Evolutionary conservation across 37 sponge, comb jelly and placozoan species (phyloP).

Genomic region (Petrosia ficiformis): DNA sequence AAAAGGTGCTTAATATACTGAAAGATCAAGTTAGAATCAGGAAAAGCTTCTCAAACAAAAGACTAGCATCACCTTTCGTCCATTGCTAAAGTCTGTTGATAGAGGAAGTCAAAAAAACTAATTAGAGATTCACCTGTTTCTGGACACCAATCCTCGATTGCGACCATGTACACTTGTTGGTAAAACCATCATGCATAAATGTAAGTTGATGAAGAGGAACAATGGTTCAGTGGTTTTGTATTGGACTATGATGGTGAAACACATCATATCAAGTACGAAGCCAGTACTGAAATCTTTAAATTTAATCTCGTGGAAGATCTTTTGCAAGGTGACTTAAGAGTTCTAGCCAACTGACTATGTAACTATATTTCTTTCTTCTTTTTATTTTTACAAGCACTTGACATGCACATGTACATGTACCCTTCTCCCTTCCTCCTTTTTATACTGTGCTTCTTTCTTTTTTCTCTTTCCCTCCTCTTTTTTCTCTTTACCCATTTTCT

Average conservation of each 20-base stretch:
- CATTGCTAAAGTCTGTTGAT: conserved; percentile 2
- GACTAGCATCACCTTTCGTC: conserved; percentile 16
- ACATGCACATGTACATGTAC: too few relatives aligned
- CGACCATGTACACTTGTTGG: conserved; percentile 25
- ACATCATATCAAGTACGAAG: conserved; percentile 30
- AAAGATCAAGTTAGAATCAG: conserved; percentile 32
- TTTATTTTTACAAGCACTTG: background rate
- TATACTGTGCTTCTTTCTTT: too few relatives aligned
- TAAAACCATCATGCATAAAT: conserved; percentile 19
- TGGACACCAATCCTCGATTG: too few relatives aligned
- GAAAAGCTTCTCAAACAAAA: conserved; percentile 15
- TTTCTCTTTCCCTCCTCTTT: too few relatives aligned
- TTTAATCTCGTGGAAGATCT: conserved; percentile 28
- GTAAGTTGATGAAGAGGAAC: background rate
- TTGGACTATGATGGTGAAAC: conserved; percentile 19
- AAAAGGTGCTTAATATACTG: background rate
- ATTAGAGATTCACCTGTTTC: background rate
- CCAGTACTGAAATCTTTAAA: conserved; percentile 3
- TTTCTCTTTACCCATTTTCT: too few relatives aligned
- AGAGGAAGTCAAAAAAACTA: conserved; percentile 16
- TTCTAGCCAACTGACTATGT: background rate
- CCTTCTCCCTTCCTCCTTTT: too few relatives aligned
- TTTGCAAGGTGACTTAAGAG: conserved; percentile 18
- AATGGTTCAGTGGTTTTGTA: conserved; percentile 31
- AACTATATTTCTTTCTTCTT: background rate